Base-by-base conservation (phyloP, 2,888 invertebrate genomes). In the Ypsolopha scabrella region DNA sequence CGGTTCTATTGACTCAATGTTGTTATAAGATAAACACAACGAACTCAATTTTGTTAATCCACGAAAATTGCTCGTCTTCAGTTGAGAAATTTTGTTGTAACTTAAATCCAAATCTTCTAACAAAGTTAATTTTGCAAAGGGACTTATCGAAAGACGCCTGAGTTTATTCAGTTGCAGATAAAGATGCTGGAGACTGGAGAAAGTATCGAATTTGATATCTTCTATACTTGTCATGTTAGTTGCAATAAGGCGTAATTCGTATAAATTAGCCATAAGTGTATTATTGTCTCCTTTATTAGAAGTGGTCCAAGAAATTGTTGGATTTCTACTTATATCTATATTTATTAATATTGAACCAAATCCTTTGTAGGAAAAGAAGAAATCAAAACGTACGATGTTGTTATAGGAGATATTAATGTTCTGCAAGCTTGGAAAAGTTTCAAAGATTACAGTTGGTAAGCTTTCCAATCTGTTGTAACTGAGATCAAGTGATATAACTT, bases 21-120 rank as follows among this genome's bases (percentile, higher is more conserved):
- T 90, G 74, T 97, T 97, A 71, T 92, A 92, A 13, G 95, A 94
- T 52, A 96, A 87, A 80, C 97, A 96, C 48, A 97, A 86, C 54
- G 93, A 86, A 54, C 92, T 88, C 51, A 97, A 83, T 62, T 93
- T 90, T 49, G 88, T 87, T 50, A 97, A 81, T 6, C 95, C 95
- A 61, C 93, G 91, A 61, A 97, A 88, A 58, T 96, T 90, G 73
- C 95, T 96, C 66, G 93, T 92, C 54, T 95, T 95, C 55, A 97
- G 75, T 59, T 93, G 85, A 58, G 93, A 93, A 60, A 97, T 88
- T 68, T 92, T 92, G 71, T 96, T 96, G 61, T 90, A 87, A 58
- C 94, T 93, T 51, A 96, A 77, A 74, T 96, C 95, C 55, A 97
- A 87, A 13, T 93, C 94, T 55, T 94, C 87, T 57, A 97, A 86